phyloP scores from a whole-genome alignment of 2,888 invertebrate genomes.

The Oeneis ivallda region DNA sequence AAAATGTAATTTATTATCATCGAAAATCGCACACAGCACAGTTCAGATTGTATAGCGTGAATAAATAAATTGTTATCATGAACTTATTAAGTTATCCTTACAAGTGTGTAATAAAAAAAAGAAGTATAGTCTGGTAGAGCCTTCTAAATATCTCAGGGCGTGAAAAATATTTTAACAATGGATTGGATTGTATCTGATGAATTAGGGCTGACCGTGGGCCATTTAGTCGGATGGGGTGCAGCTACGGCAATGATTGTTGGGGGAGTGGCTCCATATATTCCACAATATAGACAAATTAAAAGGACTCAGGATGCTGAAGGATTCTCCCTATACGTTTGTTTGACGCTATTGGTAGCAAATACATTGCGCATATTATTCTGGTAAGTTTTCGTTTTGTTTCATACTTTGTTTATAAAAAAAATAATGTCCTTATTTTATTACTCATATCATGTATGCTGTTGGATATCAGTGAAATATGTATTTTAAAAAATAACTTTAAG shows the following conservation, averaged over 20 bases:
- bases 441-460: background rate
- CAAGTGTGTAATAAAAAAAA: conserved; percentile 15
- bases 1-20: background rate
- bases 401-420: background rate
- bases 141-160: conserved; percentile 10
- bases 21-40: background rate
- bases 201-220: conserved; percentile 87
- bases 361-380: conserved; percentile 98
- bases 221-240: conserved; percentile 89
- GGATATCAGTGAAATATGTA: background rate
- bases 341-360: conserved; percentile 96
- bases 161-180: conserved; percentile 63
- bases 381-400: conserved; percentile 79
- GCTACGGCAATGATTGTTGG: conserved; percentile 96
- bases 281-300: conserved; percentile 96
- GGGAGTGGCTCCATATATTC: conserved; percentile 97
- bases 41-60: background rate
- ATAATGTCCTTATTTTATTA: background rate
- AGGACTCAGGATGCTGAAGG: conserved; percentile 96
- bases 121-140: conserved; percentile 1
- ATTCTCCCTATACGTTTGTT: conserved; percentile 97
- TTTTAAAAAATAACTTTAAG: too few relatives aligned
- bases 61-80: conserved; percentile 15
- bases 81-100: conserved; percentile 11
- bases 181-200: conserved; percentile 91